phyloP scores from a whole-genome alignment of 2,888 invertebrate genomes.

The Caenorhabditis drosophilae region DNA sequence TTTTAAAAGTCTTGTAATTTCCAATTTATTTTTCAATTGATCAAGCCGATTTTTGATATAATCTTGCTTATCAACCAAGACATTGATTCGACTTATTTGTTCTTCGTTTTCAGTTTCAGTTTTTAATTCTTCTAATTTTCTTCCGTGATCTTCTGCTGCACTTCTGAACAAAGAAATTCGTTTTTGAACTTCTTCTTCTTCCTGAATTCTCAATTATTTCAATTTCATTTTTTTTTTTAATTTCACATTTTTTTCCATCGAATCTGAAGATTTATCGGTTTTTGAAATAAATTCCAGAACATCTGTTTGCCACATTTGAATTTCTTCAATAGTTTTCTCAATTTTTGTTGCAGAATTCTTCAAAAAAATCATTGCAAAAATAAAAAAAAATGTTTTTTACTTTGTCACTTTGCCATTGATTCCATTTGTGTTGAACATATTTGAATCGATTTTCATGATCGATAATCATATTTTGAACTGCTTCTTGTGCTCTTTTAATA shows the following conservation, averaged over 20 bases:
- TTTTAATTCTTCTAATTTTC: constrained; percentile 16
- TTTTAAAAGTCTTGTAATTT: constrained; percentile 20
- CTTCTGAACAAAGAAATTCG: constrained; percentile 19
- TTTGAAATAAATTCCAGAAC: constrained; percentile 41
- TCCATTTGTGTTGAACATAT: constrained; percentile 57
- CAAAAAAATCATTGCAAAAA: constrained; percentile 3
- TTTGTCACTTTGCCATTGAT: constrained; percentile 53
- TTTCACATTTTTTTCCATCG: too few species aligned
- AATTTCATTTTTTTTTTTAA: constrained; percentile 1
- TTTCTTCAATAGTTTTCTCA: constrained; percentile 49
- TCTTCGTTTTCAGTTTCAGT: constrained; percentile 30
- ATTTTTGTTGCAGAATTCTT: constrained; percentile 17
- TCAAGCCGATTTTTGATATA: constrained; percentile 35
- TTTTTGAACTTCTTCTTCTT: constrained; percentile 21
- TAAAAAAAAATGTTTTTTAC: too few species aligned
- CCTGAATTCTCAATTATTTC: too few species aligned
- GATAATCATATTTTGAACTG: constrained; percentile 51
- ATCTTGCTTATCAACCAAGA: constrained; percentile 33
- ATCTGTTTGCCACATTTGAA: constrained; percentile 62
- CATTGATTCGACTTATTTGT: constrained; percentile 29
- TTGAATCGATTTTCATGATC: constrained; percentile 57
- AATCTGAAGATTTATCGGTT: constrained; percentile 25
- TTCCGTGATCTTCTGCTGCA: constrained; percentile 18
- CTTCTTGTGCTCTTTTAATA: constrained; percentile 49
- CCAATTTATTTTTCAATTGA: constrained; percentile 28